Percentiles rank a stretch among this genome's conserved stretches.
These are phyloP conservation scores for Salvator merianae DNA, from an alignment of 2,113 vertebrate genomes.

Conservation along the genomic window DNA sequence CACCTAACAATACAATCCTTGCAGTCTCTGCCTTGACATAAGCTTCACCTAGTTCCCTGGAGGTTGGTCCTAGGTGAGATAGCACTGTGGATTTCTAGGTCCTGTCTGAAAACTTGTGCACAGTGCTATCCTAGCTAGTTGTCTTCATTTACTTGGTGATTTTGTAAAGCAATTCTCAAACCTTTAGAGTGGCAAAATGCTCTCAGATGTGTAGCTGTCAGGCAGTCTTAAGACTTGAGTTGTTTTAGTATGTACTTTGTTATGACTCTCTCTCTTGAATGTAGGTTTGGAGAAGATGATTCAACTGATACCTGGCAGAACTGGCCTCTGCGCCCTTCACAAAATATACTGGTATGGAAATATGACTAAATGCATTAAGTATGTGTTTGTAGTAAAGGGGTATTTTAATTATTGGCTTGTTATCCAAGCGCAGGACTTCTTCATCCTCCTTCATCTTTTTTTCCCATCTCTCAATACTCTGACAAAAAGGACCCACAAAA, in stretches of 20 bases:
- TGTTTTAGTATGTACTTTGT: neutral
- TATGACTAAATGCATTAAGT: neutral
- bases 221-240: neutral
- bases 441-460: no score
- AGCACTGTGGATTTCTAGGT: neutral
- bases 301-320: neutral
- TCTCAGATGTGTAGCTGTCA: neutral
- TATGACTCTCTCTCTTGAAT: neutral
- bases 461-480: neutral
- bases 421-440: no score
- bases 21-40: neutral
- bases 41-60: neutral
- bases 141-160: neutral
- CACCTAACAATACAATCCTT: neutral
- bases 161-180: neutral
- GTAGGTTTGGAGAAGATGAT: conserved; percentile 15
- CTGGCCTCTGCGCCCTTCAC: neutral
- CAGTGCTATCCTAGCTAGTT: no score
- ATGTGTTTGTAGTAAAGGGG: neutral
- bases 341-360: conserved; percentile 14
- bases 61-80: neutral
- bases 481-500: neutral
- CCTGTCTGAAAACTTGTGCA: neutral
- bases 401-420: neutral
- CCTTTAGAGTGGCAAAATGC: neutral